A percentile compares a stretch with the other conserved stretches of the same genome.
These are phyloP conservation scores for Apeira syringaria DNA, from an alignment of 2,888 invertebrate species.

Conservation along the genomic window DNA sequence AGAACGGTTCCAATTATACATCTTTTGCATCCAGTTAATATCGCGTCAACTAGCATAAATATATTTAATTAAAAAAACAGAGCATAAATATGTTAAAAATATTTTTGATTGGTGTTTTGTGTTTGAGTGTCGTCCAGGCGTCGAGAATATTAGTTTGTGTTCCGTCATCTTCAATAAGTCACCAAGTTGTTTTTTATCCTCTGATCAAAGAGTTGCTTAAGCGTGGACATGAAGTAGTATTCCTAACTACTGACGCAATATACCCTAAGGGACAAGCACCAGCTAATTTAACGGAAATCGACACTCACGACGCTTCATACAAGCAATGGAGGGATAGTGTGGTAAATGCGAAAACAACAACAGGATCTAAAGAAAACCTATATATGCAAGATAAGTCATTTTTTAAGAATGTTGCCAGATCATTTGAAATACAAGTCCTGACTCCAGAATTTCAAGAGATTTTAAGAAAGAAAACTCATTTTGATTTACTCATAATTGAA, in stretches of 20 bases:
- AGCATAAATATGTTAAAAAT: too few species aligned
- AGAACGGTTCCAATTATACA: too few species aligned
- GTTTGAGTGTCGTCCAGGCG: not conserved
- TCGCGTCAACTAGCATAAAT: too few species aligned
- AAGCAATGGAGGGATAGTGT: too few species aligned
- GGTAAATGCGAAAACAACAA: not conserved
- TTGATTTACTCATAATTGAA: conserved; percentile 47
- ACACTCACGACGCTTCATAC: conserved; percentile 1
- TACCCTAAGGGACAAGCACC: conserved; percentile 32
- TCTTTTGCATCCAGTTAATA: too few species aligned
- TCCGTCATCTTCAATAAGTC: not conserved
- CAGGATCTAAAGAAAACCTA: conserved; percentile 22
- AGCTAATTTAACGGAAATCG: conserved; percentile 1
- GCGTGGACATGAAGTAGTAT: conserved; percentile 56
- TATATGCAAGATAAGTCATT: conserved; percentile 10
- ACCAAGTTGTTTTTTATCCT: conserved; percentile 4
- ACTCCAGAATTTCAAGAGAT: conserved; percentile 34
- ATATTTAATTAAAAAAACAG: too few species aligned
- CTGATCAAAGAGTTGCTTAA: not conserved
- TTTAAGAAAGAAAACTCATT: conserved; percentile 22
- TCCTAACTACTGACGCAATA: conserved; percentile 53
- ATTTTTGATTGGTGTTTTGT: too few species aligned
- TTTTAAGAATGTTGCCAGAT: too few species aligned
- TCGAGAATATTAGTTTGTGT: conserved; percentile 3
- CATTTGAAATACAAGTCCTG: conserved; percentile 34